Conservation (phyloP, 35 echinoderm and acorn worm genomes). For the Apostichopus japonicus region DNA sequence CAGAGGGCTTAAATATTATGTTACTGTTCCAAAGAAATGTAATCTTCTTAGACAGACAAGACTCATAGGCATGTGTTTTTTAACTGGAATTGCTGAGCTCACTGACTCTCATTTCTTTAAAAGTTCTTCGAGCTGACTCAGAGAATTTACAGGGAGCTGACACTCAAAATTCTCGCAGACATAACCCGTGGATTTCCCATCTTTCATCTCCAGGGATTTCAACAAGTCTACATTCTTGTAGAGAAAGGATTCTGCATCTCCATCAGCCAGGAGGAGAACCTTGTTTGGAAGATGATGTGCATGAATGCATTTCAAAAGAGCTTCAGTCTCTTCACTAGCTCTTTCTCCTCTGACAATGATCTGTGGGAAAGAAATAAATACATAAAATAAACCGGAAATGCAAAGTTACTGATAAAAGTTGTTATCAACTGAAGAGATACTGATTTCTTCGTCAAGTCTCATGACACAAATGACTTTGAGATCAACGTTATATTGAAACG, state of each 20-base stretch:
- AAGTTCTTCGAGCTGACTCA: conserved; percentile 61
- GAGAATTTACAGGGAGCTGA: conserved; percentile 79
- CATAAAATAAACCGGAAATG: neutral
- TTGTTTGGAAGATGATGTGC: conserved; percentile 87
- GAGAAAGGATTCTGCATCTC: conserved; percentile 66
- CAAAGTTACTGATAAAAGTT: neutral
- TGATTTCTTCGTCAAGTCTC: no score
- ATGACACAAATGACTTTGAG: no score
- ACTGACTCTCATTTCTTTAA: conserved; percentile 49
- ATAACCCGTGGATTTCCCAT: conserved; percentile 87
- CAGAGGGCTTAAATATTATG: no score
- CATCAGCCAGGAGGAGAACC: conserved; percentile 83
- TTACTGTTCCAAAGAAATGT: no score
- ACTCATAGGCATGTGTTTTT: no score
- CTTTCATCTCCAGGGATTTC: conserved; percentile 67
- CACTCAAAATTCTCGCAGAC: conserved; percentile 96
- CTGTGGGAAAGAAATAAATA: conserved; percentile 51
- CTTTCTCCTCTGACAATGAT: conserved; percentile 87
- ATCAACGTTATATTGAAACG: no score
- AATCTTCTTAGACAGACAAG: no score
- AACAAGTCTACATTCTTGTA: conserved; percentile 73
- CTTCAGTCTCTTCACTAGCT: conserved; percentile 64
- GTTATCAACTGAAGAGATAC: no score
- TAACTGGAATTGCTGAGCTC: no score
- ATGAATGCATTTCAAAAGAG: conserved; percentile 77